Evolutionary conservation across 2,113 vertebrate species (phyloP).

Genomic region (Cephalopholis sonnerati): DNA sequence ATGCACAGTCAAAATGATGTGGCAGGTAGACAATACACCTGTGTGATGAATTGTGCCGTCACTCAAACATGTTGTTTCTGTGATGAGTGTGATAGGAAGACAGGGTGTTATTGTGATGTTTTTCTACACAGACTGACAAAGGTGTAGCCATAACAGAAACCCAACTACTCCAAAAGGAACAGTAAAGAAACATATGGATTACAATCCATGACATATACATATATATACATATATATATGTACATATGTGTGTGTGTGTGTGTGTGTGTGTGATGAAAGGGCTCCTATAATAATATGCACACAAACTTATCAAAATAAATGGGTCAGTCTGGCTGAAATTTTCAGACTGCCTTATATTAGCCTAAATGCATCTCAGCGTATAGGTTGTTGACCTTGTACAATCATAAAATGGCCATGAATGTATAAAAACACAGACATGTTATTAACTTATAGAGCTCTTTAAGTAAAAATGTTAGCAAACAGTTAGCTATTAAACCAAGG

Average conservation of each 20-base stretch:
- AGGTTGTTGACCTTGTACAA: not conserved
- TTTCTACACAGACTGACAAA: not conserved
- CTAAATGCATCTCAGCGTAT: no score
- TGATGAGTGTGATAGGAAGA: constrained; percentile 20
- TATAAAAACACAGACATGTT: no score
- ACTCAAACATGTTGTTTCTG: not conserved
- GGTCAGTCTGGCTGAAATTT: not conserved
- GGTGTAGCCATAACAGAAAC: constrained; percentile 1
- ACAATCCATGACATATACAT: not conserved
- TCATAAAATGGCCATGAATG: not conserved
- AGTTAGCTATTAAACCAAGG: no score
- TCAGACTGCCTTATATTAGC: not conserved
- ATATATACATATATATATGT: no score
- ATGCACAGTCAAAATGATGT: not conserved
- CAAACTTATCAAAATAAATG: not conserved
- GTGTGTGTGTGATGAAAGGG: no score
- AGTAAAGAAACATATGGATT: not conserved
- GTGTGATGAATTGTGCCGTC: constrained; percentile 11
- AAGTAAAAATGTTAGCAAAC: no score
- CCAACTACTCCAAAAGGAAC: not conserved
- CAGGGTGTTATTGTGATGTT: not conserved
- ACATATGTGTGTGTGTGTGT: no score
- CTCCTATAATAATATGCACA: not conserved
- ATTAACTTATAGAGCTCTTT: no score
- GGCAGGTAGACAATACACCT: constrained; percentile 38